Evolutionary conservation across 2,797 vertebrate species (phyloP).

Genomic region (Myotis daubentonii): DNA sequence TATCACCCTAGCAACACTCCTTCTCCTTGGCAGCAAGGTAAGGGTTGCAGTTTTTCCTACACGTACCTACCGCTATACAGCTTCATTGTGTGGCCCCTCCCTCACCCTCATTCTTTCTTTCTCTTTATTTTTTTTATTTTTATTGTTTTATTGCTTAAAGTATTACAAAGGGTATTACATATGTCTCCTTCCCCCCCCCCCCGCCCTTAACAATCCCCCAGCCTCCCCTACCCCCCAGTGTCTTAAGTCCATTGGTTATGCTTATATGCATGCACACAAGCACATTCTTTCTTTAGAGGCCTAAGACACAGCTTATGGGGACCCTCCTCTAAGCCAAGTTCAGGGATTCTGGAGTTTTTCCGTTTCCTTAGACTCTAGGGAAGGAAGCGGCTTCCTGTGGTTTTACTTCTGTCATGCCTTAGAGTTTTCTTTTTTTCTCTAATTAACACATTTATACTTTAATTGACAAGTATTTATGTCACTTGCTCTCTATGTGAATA

Average conservation of each 20-base stretch:
- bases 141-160: too few relatives aligned
- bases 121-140: too few relatives aligned
- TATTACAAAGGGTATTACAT: too few relatives aligned
- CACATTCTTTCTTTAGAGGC: background rate
- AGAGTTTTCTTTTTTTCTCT: background rate
- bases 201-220: too few relatives aligned
- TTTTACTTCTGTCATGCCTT: background rate
- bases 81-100: background rate
- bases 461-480: background rate
- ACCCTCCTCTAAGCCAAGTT: background rate
- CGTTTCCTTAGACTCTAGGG: background rate
- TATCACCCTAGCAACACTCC: background rate
- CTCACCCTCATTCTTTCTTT: background rate
- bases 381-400: background rate
- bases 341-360: background rate
- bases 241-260: too few relatives aligned
- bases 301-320: background rate
- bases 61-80: background rate
- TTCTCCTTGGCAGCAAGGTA: background rate
- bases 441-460: background rate
- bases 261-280: too few relatives aligned
- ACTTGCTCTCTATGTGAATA: background rate
- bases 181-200: too few relatives aligned
- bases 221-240: too few relatives aligned
- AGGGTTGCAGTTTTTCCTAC: background rate